These are phyloP conservation scores for Nanorana parkeri DNA, from an alignment of 2,113 vertebrate species.

Conservation along the genomic window DNA sequence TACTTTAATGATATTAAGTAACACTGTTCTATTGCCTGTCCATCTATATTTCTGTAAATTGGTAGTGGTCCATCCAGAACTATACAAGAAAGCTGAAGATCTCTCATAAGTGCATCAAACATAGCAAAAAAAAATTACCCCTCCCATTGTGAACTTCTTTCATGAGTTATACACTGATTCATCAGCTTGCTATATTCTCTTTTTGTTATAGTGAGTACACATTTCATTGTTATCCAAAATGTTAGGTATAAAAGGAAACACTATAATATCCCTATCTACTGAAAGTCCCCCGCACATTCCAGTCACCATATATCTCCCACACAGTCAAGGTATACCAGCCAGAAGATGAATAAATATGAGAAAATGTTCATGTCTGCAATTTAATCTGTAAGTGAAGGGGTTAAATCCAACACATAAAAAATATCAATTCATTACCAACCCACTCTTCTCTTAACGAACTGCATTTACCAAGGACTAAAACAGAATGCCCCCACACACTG, in stretches of 20 bases:
- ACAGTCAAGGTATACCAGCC: neutral
- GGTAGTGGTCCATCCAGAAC: no score
- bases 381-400: neutral
- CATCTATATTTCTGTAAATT: no score
- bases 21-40: no score
- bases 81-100: no score
- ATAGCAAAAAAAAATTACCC: no score
- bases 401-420: neutral
- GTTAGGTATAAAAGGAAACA: neutral
- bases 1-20: no score
- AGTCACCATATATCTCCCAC: neutral
- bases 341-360: neutral
- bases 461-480: constrained; percentile 9
- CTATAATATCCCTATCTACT: neutral
- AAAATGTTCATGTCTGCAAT: neutral
- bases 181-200: no score
- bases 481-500: constrained; percentile 43
- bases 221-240: no score
- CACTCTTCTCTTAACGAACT: constrained; percentile 35
- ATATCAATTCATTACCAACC: constrained; percentile 7
- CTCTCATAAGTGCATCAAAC: no score
- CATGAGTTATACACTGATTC: no score
- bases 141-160: no score
- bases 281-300: neutral
- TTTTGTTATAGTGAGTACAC: no score